These are phyloP conservation scores for Anoplius nigerrimus DNA, from an alignment of 2,888 invertebrate species.

Conservation along the genomic window DNA sequence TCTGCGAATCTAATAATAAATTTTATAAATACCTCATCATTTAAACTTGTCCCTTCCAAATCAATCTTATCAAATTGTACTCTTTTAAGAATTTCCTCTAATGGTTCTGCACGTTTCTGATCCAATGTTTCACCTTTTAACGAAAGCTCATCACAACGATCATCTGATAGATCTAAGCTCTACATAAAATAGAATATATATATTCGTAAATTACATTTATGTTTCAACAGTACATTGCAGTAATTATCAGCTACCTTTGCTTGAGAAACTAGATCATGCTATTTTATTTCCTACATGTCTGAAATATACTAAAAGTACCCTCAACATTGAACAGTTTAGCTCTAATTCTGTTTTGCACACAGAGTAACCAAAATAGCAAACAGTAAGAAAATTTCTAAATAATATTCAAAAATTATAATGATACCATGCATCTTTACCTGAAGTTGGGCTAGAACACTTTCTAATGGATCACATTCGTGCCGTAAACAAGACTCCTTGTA, in stretches of 20 bases:
- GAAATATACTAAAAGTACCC: too few species aligned
- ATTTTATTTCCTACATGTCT: too few species aligned
- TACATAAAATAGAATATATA: slow-evolving; percentile 41
- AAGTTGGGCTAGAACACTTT: slow-evolving; percentile 83
- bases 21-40: slow-evolving; percentile 81
- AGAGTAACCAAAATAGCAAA: neutral
- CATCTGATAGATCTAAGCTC: slow-evolving; percentile 73
- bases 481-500: slow-evolving; percentile 85
- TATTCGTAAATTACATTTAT: slow-evolving; percentile 10
- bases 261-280: neutral
- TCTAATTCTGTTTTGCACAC: too few species aligned
- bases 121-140: slow-evolving; percentile 80
- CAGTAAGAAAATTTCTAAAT: neutral
- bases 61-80: slow-evolving; percentile 85
- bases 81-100: slow-evolving; percentile 89
- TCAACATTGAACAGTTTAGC: too few species aligned
- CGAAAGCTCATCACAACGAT: slow-evolving; percentile 80
- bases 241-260: neutral
- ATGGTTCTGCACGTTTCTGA: slow-evolving; percentile 84
- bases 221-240: neutral
- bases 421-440: slow-evolving; percentile 77
- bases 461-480: slow-evolving; percentile 83
- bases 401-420: slow-evolving; percentile 7
- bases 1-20: neutral
- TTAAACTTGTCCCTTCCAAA: slow-evolving; percentile 81